These are phyloP conservation scores for Mizuhopecten yessoensis DNA, from an alignment of 1,140 invertebrate genomes.

Conservation along the genomic window DNA sequence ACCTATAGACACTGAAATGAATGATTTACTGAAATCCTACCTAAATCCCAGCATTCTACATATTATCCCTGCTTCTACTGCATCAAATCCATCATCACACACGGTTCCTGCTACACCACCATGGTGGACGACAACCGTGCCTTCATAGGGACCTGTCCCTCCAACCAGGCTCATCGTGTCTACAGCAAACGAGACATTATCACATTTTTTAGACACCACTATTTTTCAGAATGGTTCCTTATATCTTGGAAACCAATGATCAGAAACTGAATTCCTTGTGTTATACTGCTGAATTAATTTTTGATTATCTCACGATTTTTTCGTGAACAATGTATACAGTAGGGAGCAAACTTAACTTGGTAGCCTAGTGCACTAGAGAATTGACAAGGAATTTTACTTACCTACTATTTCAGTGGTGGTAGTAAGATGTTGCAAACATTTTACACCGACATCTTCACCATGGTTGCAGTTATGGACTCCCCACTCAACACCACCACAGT, in stretches of 20 bases:
- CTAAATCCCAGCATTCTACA: conserved; percentile 32
- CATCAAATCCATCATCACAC: conserved; percentile 90
- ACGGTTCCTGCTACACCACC: conserved; percentile 88
- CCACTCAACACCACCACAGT: not conserved
- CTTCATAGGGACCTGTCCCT: conserved; percentile 85
- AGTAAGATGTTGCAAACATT: not conserved
- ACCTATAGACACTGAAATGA: too few relatives aligned
- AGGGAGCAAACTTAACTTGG: too few relatives aligned
- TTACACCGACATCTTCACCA: not conserved
- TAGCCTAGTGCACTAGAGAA: too few relatives aligned
- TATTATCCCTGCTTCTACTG: conserved; percentile 84
- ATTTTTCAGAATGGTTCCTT: too few relatives aligned
- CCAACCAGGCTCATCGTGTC: not conserved
- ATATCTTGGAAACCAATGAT: too few relatives aligned
- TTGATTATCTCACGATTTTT: too few relatives aligned
- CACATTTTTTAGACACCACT: too few relatives aligned
- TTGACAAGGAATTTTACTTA: not conserved
- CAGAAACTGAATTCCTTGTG: too few relatives aligned
- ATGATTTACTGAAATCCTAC: not conserved
- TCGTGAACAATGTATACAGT: too few relatives aligned
- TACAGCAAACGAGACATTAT: not conserved
- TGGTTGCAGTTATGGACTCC: conserved; percentile 8
- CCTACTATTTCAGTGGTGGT: not conserved
- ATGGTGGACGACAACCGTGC: conserved; percentile 89
- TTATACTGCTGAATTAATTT: too few relatives aligned